These are phyloP conservation scores for Cnemophilus loriae DNA, from an alignment of 2,113 vertebrate genomes.

Conservation along the genomic window DNA sequence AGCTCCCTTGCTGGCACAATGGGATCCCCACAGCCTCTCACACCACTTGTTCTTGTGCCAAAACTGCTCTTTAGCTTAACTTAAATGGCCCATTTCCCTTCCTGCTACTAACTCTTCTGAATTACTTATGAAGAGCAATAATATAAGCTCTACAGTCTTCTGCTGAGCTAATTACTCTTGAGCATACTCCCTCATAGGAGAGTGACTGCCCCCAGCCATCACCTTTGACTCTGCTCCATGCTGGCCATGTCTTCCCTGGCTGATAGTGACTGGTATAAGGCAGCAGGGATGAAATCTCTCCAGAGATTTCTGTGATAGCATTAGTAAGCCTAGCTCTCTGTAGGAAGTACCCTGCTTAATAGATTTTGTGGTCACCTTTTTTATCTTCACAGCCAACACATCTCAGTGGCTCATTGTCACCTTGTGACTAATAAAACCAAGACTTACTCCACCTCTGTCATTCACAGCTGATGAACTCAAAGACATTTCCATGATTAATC, in stretches of 20 bases:
- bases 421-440: conserved; percentile 32
- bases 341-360: not conserved
- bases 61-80: conserved; percentile 42
- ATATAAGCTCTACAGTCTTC: not conserved
- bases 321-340: not conserved
- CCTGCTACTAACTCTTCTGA: conserved; percentile 28
- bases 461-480: conserved; percentile 2
- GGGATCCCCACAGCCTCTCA: not conserved
- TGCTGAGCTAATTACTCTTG: conserved; percentile 26
- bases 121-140: conserved; percentile 35
- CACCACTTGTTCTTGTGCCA: not conserved
- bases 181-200: not conserved
- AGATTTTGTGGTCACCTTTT: not conserved
- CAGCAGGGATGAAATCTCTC: not conserved
- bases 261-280: not conserved
- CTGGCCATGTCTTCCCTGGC: not conserved
- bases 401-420: not conserved
- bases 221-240: not conserved
- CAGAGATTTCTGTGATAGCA: not conserved
- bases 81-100: conserved; percentile 25
- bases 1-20: not conserved
- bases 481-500: conserved; percentile 12
- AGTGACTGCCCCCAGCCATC: not conserved
- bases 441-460: conserved; percentile 29
- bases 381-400: not conserved